Conservation (phyloP, 2,113 vertebrate genomes). For the Serranochromis macrocephalus region DNA sequence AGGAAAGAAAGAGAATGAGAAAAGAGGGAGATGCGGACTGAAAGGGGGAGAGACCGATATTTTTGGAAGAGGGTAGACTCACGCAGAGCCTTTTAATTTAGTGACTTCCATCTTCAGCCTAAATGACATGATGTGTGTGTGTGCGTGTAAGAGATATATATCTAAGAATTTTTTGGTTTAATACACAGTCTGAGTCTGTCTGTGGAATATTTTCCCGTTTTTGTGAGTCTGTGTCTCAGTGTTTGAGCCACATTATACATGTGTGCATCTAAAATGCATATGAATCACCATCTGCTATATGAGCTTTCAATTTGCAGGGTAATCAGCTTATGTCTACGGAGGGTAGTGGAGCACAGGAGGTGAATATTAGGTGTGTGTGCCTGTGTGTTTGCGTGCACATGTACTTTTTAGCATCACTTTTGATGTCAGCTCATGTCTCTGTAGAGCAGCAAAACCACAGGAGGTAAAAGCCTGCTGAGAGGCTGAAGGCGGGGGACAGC, state of each 20-base stretch:
- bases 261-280: not conserved
- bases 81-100: conserved; percentile 31
- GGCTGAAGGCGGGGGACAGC: conserved; percentile 30
- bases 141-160: not conserved
- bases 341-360: conserved; percentile 20
- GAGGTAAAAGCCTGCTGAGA: conserved; percentile 38
- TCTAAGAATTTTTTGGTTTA: not conserved
- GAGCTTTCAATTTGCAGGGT: conserved; percentile 41
- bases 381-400: not conserved
- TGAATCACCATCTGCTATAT: not conserved
- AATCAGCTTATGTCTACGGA: conserved; percentile 40
- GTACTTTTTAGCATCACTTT: conserved; percentile 34
- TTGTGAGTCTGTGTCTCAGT: not conserved
- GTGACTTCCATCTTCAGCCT: conserved; percentile 31
- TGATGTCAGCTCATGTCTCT: conserved; percentile 51
- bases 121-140: not conserved
- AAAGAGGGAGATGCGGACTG: not conserved
- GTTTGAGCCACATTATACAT: not conserved
- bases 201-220: not conserved
- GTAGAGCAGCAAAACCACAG: conserved; percentile 25
- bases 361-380: not conserved
- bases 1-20: not conserved
- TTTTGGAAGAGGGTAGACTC: not conserved
- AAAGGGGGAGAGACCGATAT: not conserved
- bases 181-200: not conserved